Percentiles rank a stretch among this genome's conserved stretches.
These are phyloP conservation scores for Paramormyrops hopkinsi DNA, from an alignment of 2,797 vertebrate genomes.

Conservation along the genomic window DNA sequence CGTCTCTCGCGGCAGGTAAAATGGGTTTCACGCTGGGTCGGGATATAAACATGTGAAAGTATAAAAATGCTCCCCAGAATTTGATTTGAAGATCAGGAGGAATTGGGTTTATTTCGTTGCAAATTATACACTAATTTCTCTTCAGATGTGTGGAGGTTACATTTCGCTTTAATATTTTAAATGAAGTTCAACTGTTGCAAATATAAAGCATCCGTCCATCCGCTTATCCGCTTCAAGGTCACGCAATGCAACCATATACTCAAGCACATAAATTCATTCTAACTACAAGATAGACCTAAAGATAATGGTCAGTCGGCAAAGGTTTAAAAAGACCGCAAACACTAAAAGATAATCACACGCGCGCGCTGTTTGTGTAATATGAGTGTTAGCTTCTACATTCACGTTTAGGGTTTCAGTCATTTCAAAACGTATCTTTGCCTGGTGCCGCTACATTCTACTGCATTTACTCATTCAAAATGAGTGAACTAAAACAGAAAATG, in stretches of 20 bases:
- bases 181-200: not conserved
- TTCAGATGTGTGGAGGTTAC: not conserved
- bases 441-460: not conserved
- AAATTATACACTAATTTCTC: not conserved
- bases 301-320: not conserved
- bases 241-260: not conserved
- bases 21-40: conserved; percentile 16
- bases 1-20: not conserved
- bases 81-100: not conserved
- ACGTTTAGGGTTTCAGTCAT: not conserved
- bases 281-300: not conserved
- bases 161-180: not conserved
- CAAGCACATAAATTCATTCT: not conserved
- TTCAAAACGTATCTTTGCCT: not conserved
- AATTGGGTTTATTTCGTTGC: not conserved
- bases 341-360: not conserved
- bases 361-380: not conserved
- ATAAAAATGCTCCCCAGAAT: not conserved
- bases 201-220: not conserved
- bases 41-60: conserved; percentile 1
- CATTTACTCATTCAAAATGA: not conserved
- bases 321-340: not conserved
- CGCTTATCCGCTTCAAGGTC: not conserved
- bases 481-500: not conserved
- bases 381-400: not conserved